Evolutionary conservation across 2,888 invertebrate genomes (phyloP).

Genomic region (Gandaritis pyraliata): DNA sequence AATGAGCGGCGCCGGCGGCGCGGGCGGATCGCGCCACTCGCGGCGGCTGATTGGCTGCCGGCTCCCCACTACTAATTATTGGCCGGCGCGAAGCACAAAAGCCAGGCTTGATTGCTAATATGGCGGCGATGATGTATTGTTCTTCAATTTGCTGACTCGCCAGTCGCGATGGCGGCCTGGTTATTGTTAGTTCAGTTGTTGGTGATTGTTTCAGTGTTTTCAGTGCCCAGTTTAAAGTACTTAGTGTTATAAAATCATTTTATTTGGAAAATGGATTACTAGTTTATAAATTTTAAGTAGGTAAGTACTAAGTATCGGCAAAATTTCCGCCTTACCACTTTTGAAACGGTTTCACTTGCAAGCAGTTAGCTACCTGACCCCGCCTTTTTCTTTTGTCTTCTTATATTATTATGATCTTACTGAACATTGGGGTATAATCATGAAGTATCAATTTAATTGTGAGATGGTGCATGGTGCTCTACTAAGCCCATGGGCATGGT

Average conservation of each 20-base stretch:
- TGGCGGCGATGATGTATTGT: conserved; percentile 64
- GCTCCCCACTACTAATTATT: conserved; percentile 67
- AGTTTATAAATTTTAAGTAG: too few species aligned
- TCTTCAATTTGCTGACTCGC: conserved; percentile 52
- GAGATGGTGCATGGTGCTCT: too few species aligned
- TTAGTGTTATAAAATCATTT: background rate
- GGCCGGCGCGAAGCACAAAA: conserved; percentile 68
- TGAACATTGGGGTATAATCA: too few species aligned
- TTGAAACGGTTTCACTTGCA: too few species aligned
- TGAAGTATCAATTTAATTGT: too few species aligned
- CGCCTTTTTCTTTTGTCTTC: too few species aligned
- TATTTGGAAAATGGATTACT: background rate
- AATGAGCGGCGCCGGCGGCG: conserved; percentile 56
- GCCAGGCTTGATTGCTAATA: conserved; percentile 58
- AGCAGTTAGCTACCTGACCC: too few species aligned
- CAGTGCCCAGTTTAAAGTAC: conserved; percentile 10
- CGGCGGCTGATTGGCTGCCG: conserved; percentile 62
- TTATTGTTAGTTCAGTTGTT: conserved; percentile 46
- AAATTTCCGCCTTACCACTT: too few species aligned
- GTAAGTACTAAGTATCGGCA: too few species aligned
- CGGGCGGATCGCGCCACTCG: conserved; percentile 48
- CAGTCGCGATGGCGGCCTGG: conserved; percentile 66
- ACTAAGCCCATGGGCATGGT: too few species aligned
- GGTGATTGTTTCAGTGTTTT: conserved; percentile 28
- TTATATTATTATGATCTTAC: too few species aligned